Evolutionary conservation across 2,113 vertebrate genomes (phyloP), one percentile per base, ranked within the genome.

Genomic region (Bothrops jararaca): DNA sequence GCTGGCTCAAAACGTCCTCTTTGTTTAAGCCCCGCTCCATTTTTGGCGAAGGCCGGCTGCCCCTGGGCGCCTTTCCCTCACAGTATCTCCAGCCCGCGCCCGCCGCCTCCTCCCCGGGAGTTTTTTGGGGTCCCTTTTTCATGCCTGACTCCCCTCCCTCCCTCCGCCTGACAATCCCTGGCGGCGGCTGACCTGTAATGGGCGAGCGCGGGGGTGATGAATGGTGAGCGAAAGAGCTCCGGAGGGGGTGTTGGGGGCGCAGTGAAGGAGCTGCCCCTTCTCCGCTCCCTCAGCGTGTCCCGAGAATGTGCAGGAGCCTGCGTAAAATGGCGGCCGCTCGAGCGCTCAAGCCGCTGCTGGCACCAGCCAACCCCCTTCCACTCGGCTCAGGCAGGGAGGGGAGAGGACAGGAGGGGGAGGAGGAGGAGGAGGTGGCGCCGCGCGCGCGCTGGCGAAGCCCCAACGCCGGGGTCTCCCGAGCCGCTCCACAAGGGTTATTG

Each of bases 311-410:
- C 95, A 95, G 97, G 98, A 97, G 97, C 97, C 97, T 97, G 98
- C 98, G 98, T 98, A 99, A 99, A 98, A 99, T 99, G 99, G 99
- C 98, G 98, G 98, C 98, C 98, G 98, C 97, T 95, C 95, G 96
- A 96, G 97, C 97, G 97, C 97, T 97, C 97, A 97, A 97, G 97
- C 97, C 97, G 97, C 97, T 97, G 97, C 97, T 97, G 97, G 96
- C 97, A 97, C 97, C 97, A 97, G 95, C 92, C 92, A 93, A 93
- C 92, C 92, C 97, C 97, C 97, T 97, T 97, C 97, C 97, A 97
- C 96, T 93, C 95, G 45, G 90, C 56, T 60, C 88, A 34, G 91
- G 93, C 85, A 85, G 95, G 95, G 90, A 42, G 80, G 60, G 15
- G 39, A 22, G 42, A 53, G 18, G 48, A 39, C 9, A 2, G 2